A percentile compares a stretch with the other conserved stretches of the same genome.
Evolutionary conservation across 1,140 invertebrate genomes (phyloP).

Genomic region (Eufriesea mexicana): DNA sequence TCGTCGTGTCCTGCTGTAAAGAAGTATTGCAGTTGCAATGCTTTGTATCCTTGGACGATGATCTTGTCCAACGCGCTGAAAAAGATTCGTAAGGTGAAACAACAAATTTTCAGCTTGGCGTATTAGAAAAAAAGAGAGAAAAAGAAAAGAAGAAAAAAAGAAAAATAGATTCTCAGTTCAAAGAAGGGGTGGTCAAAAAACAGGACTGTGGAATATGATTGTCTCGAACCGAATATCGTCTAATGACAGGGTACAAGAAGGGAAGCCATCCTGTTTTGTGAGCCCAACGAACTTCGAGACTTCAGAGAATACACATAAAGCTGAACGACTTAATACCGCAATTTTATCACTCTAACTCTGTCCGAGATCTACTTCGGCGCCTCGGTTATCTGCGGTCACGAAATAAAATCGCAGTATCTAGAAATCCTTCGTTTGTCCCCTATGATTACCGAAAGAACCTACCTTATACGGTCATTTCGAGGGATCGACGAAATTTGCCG

Average conservation of each 20-base stretch:
- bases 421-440: constrained; percentile 63
- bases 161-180: constrained; percentile 43
- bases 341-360: constrained; percentile 81
- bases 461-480: constrained; percentile 32
- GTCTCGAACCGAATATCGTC: constrained; percentile 78
- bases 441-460: constrained; percentile 52
- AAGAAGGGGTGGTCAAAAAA: constrained; percentile 52
- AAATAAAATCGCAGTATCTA: constrained; percentile 81
- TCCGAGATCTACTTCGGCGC: constrained; percentile 59
- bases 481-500: constrained; percentile 26
- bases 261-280: constrained; percentile 65
- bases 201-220: constrained; percentile 76
- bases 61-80: constrained; percentile 96
- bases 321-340: constrained; percentile 82
- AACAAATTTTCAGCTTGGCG: not conserved
- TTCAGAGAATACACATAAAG: constrained; percentile 83
- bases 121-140: constrained; percentile 24
- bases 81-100: constrained; percentile 40
- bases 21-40: constrained; percentile 97
- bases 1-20: constrained; percentile 98
- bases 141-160: not conserved
- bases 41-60: constrained; percentile 98
- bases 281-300: constrained; percentile 73
- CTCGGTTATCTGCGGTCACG: constrained; percentile 78
- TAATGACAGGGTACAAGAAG: constrained; percentile 79